These are phyloP conservation scores for Sitophilus oryzae DNA, from an alignment of 1,140 invertebrate genomes.

Conservation along the genomic window DNA sequence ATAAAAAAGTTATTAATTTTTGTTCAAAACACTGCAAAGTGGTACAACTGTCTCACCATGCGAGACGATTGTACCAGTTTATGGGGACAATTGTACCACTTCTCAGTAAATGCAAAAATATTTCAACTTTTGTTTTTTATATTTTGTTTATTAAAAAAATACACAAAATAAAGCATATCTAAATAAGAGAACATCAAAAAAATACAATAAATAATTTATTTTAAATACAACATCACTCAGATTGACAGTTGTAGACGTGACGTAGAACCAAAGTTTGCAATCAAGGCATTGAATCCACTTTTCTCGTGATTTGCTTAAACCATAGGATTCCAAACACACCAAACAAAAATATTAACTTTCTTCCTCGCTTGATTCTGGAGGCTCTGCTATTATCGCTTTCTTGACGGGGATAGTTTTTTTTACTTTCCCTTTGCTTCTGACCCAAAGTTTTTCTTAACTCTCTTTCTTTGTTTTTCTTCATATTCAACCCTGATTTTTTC, in stretches of 20 bases:
- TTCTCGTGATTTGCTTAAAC: conserved; percentile 22
- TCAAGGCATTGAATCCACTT: conserved; percentile 26
- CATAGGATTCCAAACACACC: conserved; percentile 23
- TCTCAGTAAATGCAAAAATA: neutral
- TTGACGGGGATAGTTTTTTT: too few relatives aligned
- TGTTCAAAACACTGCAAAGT: too few relatives aligned
- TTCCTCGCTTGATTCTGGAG: conserved; percentile 22
- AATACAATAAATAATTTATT: neutral
- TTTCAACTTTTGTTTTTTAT: too few relatives aligned
- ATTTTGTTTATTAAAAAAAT: neutral
- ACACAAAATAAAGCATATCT: neutral
- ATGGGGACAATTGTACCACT: conserved; percentile 1
- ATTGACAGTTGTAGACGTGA: conserved; percentile 15
- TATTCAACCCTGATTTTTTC: too few relatives aligned
- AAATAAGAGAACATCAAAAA: neutral
- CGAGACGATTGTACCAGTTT: neutral
- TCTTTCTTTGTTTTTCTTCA: too few relatives aligned
- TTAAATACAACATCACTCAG: too few relatives aligned
- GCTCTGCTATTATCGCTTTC: conserved; percentile 16
- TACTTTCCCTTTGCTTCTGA: too few relatives aligned
- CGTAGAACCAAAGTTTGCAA: conserved; percentile 30
- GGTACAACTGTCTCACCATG: neutral
- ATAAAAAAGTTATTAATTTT: too few relatives aligned
- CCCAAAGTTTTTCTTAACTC: too few relatives aligned
- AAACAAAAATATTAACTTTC: conserved; percentile 23